Conservation (phyloP, 2,888 invertebrate genomes). For the Tenodera sinensis region DNA sequence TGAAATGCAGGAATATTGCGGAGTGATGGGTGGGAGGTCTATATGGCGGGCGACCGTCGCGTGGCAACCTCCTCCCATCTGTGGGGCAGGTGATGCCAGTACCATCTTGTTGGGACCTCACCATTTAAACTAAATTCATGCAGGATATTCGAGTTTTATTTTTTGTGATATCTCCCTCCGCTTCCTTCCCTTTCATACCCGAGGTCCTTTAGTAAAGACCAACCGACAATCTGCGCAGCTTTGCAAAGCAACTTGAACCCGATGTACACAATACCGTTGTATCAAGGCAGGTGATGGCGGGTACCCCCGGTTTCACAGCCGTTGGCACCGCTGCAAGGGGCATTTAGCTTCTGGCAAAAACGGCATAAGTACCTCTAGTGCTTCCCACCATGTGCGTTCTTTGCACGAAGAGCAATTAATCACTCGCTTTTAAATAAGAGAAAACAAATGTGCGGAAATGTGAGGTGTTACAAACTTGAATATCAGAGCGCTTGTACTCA, state of each 20-base stretch:
- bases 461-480: too few species aligned
- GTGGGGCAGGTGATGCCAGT: conserved; percentile 15
- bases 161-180: conserved; percentile 10
- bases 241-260: conserved; percentile 22
- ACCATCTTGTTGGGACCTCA: not conserved
- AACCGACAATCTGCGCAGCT: conserved; percentile 27
- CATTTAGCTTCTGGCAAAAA: not conserved
- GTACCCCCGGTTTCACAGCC: conserved; percentile 11
- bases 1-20: not conserved
- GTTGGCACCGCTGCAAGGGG: conserved; percentile 24
- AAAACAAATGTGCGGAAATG: too few species aligned
- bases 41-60: conserved; percentile 21
- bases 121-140: conserved; percentile 29
- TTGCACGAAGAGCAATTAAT: too few species aligned
- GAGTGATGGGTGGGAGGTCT: not conserved
- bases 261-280: conserved; percentile 4
- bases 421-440: too few species aligned
- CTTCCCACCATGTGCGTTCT: too few species aligned
- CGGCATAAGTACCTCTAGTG: not conserved
- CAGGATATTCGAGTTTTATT: conserved; percentile 22
- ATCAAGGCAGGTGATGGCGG: conserved; percentile 25
- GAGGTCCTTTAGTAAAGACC: conserved; percentile 13
- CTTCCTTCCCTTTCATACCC: not conserved
- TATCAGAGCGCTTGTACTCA: too few species aligned
- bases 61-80: not conserved